Evolutionary conservation across 2,797 vertebrate genomes (phyloP).

Genomic region (Clarias platycephalus): DNA sequence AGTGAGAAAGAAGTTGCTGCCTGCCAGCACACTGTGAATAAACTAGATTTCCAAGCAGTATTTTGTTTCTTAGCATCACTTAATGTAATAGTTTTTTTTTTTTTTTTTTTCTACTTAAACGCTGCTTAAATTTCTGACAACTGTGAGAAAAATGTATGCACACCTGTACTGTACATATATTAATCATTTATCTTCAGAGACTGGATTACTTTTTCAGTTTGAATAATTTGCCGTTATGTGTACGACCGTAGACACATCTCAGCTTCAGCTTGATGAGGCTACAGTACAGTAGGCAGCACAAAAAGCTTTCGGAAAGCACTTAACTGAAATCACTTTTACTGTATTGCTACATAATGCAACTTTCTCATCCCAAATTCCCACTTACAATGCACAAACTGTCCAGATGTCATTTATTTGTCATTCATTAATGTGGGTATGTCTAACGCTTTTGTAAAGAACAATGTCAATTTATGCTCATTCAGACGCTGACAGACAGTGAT

Average conservation of each 20-base stretch:
- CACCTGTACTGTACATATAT: background rate
- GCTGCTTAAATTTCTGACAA: background rate
- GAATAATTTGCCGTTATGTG: background rate
- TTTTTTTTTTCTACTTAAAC: background rate
- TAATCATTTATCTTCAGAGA: background rate
- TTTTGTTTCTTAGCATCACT: background rate
- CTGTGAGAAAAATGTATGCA: background rate
- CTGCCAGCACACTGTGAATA: background rate
- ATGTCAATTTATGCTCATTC: background rate
- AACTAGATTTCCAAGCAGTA: background rate
- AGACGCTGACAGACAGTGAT: background rate
- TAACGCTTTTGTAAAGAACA: background rate
- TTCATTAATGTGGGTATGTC: background rate
- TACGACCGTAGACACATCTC: background rate
- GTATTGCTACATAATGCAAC: background rate
- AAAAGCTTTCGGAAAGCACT: background rate
- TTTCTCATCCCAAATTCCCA: background rate
- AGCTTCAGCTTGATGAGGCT: background rate
- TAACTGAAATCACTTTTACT: background rate
- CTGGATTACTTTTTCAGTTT: background rate
- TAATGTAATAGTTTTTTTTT: background rate
- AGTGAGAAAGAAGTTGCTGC: background rate
- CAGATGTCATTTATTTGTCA: background rate
- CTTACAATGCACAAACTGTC: background rate
- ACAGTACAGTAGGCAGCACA: no score